Conservation (phyloP, 2,113 vertebrate species). For the Damaliscus lunatus region DNA sequence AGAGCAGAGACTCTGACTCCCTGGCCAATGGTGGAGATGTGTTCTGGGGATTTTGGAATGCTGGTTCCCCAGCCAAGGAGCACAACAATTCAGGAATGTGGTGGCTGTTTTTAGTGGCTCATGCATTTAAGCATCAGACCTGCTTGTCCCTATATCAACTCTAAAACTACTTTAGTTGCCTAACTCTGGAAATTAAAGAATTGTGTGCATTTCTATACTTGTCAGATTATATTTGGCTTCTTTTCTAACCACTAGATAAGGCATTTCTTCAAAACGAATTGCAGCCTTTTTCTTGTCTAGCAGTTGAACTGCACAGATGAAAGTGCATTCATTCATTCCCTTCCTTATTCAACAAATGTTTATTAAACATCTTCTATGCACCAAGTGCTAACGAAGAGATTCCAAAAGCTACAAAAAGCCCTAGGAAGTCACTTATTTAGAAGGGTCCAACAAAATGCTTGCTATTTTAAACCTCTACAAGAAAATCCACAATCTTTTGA, state of each 20-base stretch:
- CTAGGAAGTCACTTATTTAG: background rate
- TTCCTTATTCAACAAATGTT: constrained; percentile 25
- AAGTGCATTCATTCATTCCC: background rate
- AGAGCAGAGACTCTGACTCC: background rate
- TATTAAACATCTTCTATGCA: background rate
- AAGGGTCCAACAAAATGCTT: background rate
- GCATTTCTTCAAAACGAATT: constrained; percentile 11
- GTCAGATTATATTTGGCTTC: constrained; percentile 2
- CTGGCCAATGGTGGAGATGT: background rate
- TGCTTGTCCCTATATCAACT: constrained; percentile 58
- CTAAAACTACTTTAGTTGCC: constrained; percentile 21
- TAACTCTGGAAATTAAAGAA: background rate
- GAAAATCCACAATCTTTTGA: background rate
- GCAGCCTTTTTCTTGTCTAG: background rate
- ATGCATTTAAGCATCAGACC: constrained; percentile 34
- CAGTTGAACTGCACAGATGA: background rate
- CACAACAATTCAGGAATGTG: constrained; percentile 61
- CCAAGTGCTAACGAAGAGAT: background rate
- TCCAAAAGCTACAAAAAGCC: background rate
- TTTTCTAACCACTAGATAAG: background rate
- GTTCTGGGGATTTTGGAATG: constrained; percentile 65
- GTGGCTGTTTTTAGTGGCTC: constrained; percentile 64
- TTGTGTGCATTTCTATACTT: constrained; percentile 6
- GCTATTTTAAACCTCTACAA: constrained; percentile 20
- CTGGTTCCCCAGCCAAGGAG: constrained; percentile 57